phyloP scores from a whole-genome alignment of 2,797 vertebrate genomes.

The Anomalospiza imberbis region DNA sequence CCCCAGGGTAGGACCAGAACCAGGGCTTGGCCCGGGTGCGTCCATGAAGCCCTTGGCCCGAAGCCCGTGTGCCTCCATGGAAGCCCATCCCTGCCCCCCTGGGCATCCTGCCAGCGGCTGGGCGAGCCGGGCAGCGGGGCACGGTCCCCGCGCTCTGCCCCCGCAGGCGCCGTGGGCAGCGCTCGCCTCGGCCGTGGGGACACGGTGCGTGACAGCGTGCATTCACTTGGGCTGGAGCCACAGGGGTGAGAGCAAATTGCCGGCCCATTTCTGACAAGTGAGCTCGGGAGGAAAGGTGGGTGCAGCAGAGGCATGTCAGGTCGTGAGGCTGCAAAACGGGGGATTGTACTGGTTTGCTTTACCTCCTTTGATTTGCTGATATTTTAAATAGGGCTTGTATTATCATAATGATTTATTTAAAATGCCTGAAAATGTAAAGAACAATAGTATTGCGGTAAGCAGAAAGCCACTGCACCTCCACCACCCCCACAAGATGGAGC shows the following conservation, averaged over 20 bases:
- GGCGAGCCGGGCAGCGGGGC: background rate
- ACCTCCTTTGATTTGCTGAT: background rate
- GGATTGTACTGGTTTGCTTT: background rate
- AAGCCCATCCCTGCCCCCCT: rapidly evolving
- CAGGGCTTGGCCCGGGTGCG: background rate
- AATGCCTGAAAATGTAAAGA: background rate
- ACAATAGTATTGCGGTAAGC: rapidly evolving
- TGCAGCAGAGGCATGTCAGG: too few relatives aligned
- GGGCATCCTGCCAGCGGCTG: rapidly evolving
- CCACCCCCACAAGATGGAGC: conserved; percentile 66
- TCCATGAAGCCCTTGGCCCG: background rate
- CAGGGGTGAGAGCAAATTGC: background rate
- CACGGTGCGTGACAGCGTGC: rapidly evolving
- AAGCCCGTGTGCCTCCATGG: background rate
- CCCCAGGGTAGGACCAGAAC: background rate
- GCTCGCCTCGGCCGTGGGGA: rapidly evolving
- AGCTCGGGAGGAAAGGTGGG: background rate
- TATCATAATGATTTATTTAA: background rate
- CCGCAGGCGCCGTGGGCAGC: rapidly evolving
- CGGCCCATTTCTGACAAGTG: background rate
- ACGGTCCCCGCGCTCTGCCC: rapidly evolving
- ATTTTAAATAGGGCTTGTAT: background rate
- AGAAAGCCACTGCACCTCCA: background rate
- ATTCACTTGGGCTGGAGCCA: background rate
- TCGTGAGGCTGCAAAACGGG: background rate